Conservation (phyloP, 2,113 vertebrate species). For the Urocitellus parryii region DNA sequence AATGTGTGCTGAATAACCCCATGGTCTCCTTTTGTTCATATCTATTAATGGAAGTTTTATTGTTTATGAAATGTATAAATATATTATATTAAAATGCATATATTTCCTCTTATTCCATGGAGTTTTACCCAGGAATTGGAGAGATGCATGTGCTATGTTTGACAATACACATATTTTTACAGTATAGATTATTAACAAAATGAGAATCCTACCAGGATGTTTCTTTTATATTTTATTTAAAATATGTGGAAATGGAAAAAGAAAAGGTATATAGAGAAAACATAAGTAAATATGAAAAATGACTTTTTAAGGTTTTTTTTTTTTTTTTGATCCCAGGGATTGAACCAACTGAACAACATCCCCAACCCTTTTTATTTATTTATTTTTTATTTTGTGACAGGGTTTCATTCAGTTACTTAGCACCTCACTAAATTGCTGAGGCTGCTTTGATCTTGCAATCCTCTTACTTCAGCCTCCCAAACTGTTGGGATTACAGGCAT, state of each 20-base stretch:
- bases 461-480: too few relatives aligned
- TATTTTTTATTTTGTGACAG: too few relatives aligned
- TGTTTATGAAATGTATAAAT: constrained; percentile 16
- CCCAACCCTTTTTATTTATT: too few relatives aligned
- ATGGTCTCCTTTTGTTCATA: neutral
- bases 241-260: neutral
- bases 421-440: too few relatives aligned
- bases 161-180: neutral
- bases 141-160: neutral
- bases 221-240: constrained; percentile 9
- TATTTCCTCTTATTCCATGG: constrained; percentile 30
- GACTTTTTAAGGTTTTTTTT: neutral
- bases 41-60: constrained; percentile 27
- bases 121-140: neutral
- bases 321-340: too few relatives aligned
- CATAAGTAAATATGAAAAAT: constrained; percentile 25
- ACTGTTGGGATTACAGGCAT: too few relatives aligned
- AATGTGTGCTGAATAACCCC: neutral
- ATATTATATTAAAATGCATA: neutral
- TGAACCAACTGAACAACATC: too few relatives aligned
- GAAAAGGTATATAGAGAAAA: constrained; percentile 17
- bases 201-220: neutral
- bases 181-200: constrained; percentile 16
- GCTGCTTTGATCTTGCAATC: too few relatives aligned
- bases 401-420: too few relatives aligned